A percentile compares a stretch with the other conserved stretches of the same genome.
Evolutionary conservation across 2,797 vertebrate species (phyloP).

Genomic region (Cygnus olor): DNA sequence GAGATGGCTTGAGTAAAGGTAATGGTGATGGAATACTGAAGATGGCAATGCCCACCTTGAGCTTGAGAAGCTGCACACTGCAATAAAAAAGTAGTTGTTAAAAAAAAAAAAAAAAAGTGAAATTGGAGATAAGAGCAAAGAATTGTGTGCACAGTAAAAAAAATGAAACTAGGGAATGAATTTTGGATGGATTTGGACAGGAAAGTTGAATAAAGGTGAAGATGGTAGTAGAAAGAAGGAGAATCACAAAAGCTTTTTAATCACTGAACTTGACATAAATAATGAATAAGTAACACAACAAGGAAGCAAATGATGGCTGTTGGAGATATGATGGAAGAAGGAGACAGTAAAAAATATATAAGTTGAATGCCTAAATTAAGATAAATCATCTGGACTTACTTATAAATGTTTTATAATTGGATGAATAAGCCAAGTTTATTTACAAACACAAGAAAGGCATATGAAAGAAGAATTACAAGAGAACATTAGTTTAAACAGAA

Average conservation of each 20-base stretch:
- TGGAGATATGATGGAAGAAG: neutral
- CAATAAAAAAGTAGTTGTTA: neutral
- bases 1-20: neutral
- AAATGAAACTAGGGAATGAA: neutral
- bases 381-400: neutral
- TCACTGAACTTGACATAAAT: neutral
- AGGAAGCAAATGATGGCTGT: neutral
- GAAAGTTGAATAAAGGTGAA: neutral
- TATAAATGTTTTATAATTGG: neutral
- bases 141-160: neutral
- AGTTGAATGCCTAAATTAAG: neutral
- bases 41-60: neutral
- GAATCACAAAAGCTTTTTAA: neutral
- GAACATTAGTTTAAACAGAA: neutral
- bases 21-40: neutral
- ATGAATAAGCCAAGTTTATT: neutral
- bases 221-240: neutral
- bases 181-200: neutral
- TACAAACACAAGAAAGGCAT: neutral
- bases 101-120: neutral
- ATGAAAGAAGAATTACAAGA: neutral
- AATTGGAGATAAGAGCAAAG: neutral
- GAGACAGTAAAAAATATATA: neutral
- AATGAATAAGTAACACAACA: neutral
- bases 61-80: neutral